Evolutionary conservation across 2,797 vertebrate genomes (phyloP), one percentile per base, ranked within the genome.

Genomic region (Gobionotothen gibberifrons): DNA sequence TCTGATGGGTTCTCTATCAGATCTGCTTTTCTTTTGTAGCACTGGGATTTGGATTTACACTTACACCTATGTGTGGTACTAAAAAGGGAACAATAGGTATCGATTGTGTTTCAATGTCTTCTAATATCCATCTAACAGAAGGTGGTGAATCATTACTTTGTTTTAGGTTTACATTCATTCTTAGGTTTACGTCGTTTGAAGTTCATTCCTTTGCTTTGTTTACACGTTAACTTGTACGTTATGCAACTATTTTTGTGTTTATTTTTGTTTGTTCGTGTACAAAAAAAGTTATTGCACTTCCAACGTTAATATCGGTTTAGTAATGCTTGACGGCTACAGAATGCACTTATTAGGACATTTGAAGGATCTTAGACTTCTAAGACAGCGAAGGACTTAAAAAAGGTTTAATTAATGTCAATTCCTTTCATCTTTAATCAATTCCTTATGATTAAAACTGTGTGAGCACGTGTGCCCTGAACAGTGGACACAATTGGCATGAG

Each of bases 21-120:
- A 63, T 61, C 19, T 58, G 62, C 55, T 61, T 73, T 76, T 74
- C 46, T 42, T 0, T n/a, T 74, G 43, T 48, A 79, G 58, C 56
- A 32, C 54, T 48, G 73, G 40, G 65, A 72, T 61, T 75, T 60
- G 64, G 53, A 66, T 47, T 64, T 49, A 8, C 57, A 69, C 74
- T 51, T 22, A 52, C 64, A 58, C 54, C 22, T 26, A 44, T 39
- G 5, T 75, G 55, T 56, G 78, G 72, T 44, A 42, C 49, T 76
- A 73, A 67, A 88, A 85, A 77, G 80, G 83, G 85, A 61, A 40
- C 14, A 46, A 46, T 57, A 75, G 76, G 69, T 85, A 72, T n/a
- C 21, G 59, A 60, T 71, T 47, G 16, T 43, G 61, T 75, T 76
- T 74, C 16, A 57, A 73, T 51, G 55, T 85, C 36, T 49, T 51